These are phyloP conservation scores for Zeuzera pyrina DNA, from an alignment of 2,888 invertebrate species.

Conservation along the genomic window DNA sequence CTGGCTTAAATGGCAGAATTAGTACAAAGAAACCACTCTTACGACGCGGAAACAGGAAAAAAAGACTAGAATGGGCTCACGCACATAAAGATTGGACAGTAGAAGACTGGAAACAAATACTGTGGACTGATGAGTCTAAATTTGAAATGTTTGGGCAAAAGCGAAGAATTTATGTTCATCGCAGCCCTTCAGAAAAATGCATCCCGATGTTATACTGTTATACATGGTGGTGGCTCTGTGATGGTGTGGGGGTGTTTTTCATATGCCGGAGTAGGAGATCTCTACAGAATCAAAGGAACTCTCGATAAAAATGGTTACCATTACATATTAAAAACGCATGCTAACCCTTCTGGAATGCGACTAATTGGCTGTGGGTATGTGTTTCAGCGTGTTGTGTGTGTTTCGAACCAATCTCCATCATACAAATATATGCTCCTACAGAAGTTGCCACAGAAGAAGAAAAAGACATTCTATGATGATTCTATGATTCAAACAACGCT, in stretches of 20 bases:
- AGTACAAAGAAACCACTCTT: not conserved
- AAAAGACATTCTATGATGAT: not conserved
- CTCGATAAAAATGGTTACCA: not conserved
- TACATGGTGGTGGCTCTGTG: not conserved
- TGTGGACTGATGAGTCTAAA: slow-evolving; percentile 1
- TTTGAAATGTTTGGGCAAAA: not conserved
- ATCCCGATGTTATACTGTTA: not conserved
- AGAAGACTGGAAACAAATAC: slow-evolving; percentile 1
- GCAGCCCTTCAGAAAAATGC: not conserved
- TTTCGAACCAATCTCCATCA: not conserved
- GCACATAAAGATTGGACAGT: slow-evolving; percentile 1
- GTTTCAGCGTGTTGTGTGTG: not conserved
- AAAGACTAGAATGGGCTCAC: too few species aligned
- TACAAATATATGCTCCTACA: not conserved
- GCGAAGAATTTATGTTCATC: not conserved
- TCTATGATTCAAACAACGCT: not conserved
- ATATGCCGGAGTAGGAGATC: not conserved
- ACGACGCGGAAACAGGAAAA: too few species aligned
- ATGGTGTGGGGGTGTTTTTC: not conserved
- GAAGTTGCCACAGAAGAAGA: not conserved
- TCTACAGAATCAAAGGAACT: not conserved
- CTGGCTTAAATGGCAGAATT: not conserved
- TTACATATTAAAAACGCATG: not conserved
- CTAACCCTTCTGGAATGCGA: slow-evolving; percentile 1
- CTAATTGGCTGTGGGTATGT: not conserved